These are phyloP conservation scores for Lochmaea crataegi DNA, from an alignment of 2,888 invertebrate species.

Conservation along the genomic window DNA sequence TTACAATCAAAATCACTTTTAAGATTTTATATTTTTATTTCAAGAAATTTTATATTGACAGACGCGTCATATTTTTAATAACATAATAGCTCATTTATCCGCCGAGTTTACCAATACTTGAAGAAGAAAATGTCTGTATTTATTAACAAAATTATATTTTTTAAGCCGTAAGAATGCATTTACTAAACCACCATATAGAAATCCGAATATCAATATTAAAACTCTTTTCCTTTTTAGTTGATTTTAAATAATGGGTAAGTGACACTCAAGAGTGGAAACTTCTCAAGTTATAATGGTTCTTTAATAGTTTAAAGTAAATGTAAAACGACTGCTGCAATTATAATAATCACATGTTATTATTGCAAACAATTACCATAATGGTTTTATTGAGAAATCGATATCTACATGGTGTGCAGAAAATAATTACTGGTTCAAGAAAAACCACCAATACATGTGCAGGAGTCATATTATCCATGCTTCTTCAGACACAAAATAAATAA, in stretches of 20 bases:
- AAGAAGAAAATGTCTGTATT: too few species aligned
- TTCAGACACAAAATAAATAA: too few species aligned
- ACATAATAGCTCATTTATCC: too few species aligned
- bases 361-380: neutral
- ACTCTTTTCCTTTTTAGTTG: neutral
- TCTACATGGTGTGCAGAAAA: neutral
- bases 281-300: neutral
- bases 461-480: neutral
- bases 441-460: neutral
- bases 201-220: neutral
- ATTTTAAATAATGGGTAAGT: neutral
- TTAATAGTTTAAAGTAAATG: neutral
- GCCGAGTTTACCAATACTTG: too few species aligned
- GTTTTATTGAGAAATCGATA: neutral
- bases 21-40: too few species aligned
- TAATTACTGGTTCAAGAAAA: neutral
- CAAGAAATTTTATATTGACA: too few species aligned
- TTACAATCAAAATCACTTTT: too few species aligned
- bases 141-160: too few species aligned
- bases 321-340: neutral
- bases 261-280: neutral
- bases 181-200: neutral
- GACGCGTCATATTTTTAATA: too few species aligned
- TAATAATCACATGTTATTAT: conserved; percentile 1
- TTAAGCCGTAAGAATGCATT: neutral